Conservation (phyloP, 2,888 invertebrate genomes). For the Brenthis ino region DNA sequence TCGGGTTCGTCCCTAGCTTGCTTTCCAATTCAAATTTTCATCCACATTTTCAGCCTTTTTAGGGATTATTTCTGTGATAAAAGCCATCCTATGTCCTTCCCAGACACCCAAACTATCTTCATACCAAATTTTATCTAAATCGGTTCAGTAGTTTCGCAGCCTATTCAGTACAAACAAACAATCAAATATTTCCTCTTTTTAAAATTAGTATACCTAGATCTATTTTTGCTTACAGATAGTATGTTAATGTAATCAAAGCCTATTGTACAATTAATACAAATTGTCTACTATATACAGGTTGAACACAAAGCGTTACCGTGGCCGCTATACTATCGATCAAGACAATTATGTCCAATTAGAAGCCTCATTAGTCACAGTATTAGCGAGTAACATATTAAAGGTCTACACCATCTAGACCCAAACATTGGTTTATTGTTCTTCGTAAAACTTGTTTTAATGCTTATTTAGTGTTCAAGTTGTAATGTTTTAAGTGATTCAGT, state of each 20-base stretch:
- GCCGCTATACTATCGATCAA: slow-evolving; percentile 1
- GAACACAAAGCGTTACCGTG: slow-evolving; percentile 7
- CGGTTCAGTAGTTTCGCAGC: too few relatives aligned
- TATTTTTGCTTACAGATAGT: neutral
- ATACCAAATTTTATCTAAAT: too few relatives aligned
- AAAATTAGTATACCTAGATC: neutral
- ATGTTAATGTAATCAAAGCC: slow-evolving; percentile 8
- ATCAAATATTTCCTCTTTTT: too few relatives aligned
- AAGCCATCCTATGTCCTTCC: too few relatives aligned
- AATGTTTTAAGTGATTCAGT: too few relatives aligned
- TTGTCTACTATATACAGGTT: neutral
- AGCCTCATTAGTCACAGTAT: slow-evolving; percentile 1
- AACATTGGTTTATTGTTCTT: neutral
- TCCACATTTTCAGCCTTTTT: too few relatives aligned
- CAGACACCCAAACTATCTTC: too few relatives aligned
- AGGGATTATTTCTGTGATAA: too few relatives aligned
- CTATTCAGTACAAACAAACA: too few relatives aligned
- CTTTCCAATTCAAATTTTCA: too few relatives aligned
- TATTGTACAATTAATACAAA: neutral
- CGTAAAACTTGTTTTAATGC: neutral
- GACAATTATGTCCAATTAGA: slow-evolving; percentile 5
- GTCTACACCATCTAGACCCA: neutral
- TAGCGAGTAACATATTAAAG: neutral
- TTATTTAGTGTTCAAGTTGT: neutral
- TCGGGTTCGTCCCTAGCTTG: too few relatives aligned